Evolutionary conservation across 2,888 invertebrate genomes (phyloP).

Genomic region (Scaptodrosophila latifasciaeformis): DNA sequence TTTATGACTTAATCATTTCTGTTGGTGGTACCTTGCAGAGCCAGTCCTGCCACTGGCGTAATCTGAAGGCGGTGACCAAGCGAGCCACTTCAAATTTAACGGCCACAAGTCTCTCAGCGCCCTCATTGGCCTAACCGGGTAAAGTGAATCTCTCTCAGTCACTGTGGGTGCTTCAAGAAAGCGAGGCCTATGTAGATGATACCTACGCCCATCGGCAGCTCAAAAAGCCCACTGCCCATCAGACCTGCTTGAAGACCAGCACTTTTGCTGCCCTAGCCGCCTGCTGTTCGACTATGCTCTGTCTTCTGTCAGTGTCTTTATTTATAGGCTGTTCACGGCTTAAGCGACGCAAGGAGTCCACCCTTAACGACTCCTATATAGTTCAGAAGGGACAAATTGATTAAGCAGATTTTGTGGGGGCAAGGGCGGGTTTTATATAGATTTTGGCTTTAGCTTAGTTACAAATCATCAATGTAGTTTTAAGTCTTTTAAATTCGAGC

Average conservation of each 20-base stretch:
- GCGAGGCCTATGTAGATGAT: slow-evolving; percentile 79
- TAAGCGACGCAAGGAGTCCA: slow-evolving; percentile 77
- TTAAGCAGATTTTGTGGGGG: slow-evolving; percentile 69
- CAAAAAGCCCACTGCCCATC: slow-evolving; percentile 56
- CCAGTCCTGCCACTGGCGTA: slow-evolving; percentile 95
- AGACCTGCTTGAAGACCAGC: slow-evolving; percentile 81
- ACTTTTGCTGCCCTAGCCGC: slow-evolving; percentile 83
- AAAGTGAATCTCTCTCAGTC: slow-evolving; percentile 92
- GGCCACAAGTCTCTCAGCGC: slow-evolving; percentile 48
- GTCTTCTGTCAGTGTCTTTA: slow-evolving; percentile 83
- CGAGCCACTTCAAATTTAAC: slow-evolving; percentile 79
- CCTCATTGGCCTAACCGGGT: slow-evolving; percentile 33
- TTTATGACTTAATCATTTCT: neutral
- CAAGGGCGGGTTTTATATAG: too few relatives aligned
- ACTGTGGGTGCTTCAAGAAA: slow-evolving; percentile 89
- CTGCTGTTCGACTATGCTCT: slow-evolving; percentile 81
- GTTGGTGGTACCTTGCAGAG: slow-evolving; percentile 78
- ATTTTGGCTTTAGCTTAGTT: too few relatives aligned
- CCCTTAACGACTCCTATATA: slow-evolving; percentile 78
- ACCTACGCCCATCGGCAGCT: slow-evolving; percentile 50
- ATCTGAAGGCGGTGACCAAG: slow-evolving; percentile 86
- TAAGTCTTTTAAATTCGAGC: too few relatives aligned
- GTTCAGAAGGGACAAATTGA: slow-evolving; percentile 80
- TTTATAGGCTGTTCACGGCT: slow-evolving; percentile 86
- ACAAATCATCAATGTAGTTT: too few relatives aligned